These are phyloP conservation scores for Andrena camellia DNA, from an alignment of 2,888 invertebrate genomes.

Conservation along the genomic window DNA sequence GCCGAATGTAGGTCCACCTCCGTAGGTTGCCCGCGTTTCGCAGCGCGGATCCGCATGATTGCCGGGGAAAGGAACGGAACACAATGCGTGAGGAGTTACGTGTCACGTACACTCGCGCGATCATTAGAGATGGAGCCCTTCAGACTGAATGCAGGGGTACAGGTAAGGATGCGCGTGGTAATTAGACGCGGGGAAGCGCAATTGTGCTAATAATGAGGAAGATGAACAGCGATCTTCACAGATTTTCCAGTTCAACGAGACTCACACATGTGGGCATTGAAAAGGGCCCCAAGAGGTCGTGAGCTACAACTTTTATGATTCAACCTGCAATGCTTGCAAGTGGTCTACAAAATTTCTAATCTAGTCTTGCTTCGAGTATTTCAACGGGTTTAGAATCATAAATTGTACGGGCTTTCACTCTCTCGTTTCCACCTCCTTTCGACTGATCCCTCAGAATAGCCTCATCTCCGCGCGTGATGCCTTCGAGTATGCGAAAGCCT, in stretches of 20 bases:
- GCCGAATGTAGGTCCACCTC: constrained; percentile 75
- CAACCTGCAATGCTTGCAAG: too few species aligned
- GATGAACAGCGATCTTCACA: constrained; percentile 25
- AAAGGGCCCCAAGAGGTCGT: too few species aligned
- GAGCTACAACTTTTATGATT: too few species aligned
- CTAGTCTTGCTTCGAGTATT: too few species aligned
- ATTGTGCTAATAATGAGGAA: constrained; percentile 33
- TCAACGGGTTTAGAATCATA: too few species aligned
- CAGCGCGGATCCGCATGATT: not conserved
- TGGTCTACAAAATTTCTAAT: too few species aligned
- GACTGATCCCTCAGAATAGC: too few species aligned
- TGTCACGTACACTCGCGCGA: not conserved
- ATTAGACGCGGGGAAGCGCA: constrained; percentile 34
- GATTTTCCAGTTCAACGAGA: not conserved
- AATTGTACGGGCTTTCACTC: too few species aligned
- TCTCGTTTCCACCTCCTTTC: too few species aligned
- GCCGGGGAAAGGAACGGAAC: constrained; percentile 1
- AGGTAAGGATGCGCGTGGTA: constrained; percentile 32
- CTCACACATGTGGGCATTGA: too few species aligned
- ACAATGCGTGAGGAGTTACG: constrained; percentile 16
- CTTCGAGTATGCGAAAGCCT: too few species aligned
- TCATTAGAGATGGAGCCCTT: constrained; percentile 8
- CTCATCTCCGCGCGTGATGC: too few species aligned
- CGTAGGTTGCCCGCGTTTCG: constrained; percentile 53
- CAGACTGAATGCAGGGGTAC: constrained; percentile 16